Conservation (phyloP, 1,140 invertebrate species). For the Brachionus angularis region DNA sequence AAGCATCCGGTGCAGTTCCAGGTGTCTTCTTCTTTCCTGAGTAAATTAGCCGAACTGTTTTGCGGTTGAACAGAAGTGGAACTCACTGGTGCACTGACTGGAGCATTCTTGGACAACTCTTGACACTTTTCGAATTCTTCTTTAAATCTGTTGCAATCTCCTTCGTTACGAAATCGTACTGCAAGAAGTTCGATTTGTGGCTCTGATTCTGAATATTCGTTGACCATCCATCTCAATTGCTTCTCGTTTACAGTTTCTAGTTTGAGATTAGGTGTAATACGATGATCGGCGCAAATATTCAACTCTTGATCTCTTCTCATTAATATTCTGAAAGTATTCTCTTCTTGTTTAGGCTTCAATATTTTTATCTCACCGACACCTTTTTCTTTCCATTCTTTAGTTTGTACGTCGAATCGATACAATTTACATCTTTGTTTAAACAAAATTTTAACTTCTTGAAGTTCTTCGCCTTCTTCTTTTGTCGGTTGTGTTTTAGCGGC, state of each 20-base stretch:
- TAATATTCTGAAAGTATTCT: slow-evolving; percentile 50
- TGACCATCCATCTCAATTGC: slow-evolving; percentile 45
- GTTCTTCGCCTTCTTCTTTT: slow-evolving; percentile 23
- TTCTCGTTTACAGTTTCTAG: slow-evolving; percentile 46
- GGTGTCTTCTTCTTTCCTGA: slow-evolving; percentile 67
- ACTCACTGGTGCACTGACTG: background rate
- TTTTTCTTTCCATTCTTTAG: slow-evolving; percentile 59
- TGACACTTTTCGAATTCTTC: background rate
- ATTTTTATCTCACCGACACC: slow-evolving; percentile 60
- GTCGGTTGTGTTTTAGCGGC: background rate
- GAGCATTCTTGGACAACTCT: background rate
- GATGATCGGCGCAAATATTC: slow-evolving; percentile 59
- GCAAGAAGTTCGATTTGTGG: slow-evolving; percentile 45
- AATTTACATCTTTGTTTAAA: slow-evolving; percentile 56
- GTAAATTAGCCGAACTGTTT: slow-evolving; percentile 59
- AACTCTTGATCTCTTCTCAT: slow-evolving; percentile 59
- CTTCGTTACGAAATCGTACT: slow-evolving; percentile 1
- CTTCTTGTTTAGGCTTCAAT: slow-evolving; percentile 45
- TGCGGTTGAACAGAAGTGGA: slow-evolving; percentile 11
- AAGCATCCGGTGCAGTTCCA: slow-evolving; percentile 78
- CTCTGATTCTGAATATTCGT: slow-evolving; percentile 58
- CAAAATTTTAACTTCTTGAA: slow-evolving; percentile 59
- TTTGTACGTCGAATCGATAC: slow-evolving; percentile 45
- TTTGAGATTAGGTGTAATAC: slow-evolving; percentile 50
- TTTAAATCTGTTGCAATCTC: slow-evolving; percentile 10